Percentiles rank a stretch among this genome's conserved stretches.
phyloP scores from a whole-genome alignment of 2,888 invertebrate species.

The Drosophila nigricruria region DNA sequence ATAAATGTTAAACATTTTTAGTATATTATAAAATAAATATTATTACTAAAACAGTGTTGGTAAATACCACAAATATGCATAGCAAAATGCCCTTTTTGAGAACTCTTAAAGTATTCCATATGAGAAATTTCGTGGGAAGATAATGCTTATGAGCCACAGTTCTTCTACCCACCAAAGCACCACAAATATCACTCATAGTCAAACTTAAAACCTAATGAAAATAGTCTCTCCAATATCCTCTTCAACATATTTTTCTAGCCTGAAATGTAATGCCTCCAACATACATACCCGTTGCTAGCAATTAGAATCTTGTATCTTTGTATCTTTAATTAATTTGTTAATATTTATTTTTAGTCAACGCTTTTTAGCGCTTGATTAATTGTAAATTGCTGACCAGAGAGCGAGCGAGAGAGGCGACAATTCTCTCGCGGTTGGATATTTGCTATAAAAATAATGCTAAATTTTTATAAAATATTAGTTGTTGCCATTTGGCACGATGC shows the following conservation, averaged over 20 bases:
- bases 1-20: neutral
- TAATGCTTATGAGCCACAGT: too few relatives aligned
- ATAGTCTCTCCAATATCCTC: neutral
- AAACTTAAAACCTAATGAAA: neutral
- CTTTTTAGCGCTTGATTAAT: slow-evolving; percentile 69
- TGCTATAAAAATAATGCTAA: slow-evolving; percentile 60
- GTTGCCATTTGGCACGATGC: slow-evolving; percentile 73
- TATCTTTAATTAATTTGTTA: slow-evolving; percentile 70
- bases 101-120: neutral
- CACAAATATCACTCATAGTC: neutral
- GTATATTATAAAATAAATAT: neutral
- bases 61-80: neutral
- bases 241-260: neutral
- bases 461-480: slow-evolving; percentile 65
- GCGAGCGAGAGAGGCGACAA: slow-evolving; percentile 4
- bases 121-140: too few relatives aligned
- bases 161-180: neutral
- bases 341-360: slow-evolving; percentile 78
- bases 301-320: slow-evolving; percentile 35
- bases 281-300: slow-evolving; percentile 12
- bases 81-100: neutral
- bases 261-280: neutral
- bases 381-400: slow-evolving; percentile 36
- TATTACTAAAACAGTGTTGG: neutral
- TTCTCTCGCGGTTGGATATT: slow-evolving; percentile 28